A percentile compares a stretch with the other conserved stretches of the same genome.
Evolutionary conservation across 2,888 invertebrate genomes (phyloP).

Genomic region (Dryobota labecula): DNA sequence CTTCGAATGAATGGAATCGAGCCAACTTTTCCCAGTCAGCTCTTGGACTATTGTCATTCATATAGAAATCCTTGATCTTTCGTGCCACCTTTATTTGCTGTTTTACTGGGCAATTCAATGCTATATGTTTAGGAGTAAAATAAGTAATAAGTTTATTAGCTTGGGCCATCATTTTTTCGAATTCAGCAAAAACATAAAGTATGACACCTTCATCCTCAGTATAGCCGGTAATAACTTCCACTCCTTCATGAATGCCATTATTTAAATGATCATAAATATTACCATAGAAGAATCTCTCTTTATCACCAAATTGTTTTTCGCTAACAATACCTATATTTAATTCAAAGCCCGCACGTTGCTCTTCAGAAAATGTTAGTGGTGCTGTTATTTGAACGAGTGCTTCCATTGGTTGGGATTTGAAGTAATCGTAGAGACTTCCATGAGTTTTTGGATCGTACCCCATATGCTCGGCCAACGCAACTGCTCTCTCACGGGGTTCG

Average conservation of each 20-base stretch:
- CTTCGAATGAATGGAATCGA: constrained; percentile 63
- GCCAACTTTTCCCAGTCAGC: constrained; percentile 62
- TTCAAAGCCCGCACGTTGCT: constrained; percentile 36
- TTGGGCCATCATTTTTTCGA: constrained; percentile 53
- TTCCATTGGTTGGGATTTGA: constrained; percentile 65
- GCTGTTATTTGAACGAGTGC: constrained; percentile 46
- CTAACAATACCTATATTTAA: constrained; percentile 65
- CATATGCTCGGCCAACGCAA: constrained; percentile 69
- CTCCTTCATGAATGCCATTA: constrained; percentile 81
- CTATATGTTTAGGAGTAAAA: constrained; percentile 63
- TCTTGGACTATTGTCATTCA: constrained; percentile 51
- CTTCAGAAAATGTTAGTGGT: constrained; percentile 64
- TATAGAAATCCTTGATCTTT: constrained; percentile 66
- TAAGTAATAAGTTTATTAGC: constrained; percentile 63
- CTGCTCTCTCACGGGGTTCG: constrained; percentile 87
- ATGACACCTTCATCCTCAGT: constrained; percentile 92
- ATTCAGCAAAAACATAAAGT: constrained; percentile 37
- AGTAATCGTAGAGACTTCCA: constrained; percentile 67
- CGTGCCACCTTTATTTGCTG: constrained; percentile 67
- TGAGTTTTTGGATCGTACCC: constrained; percentile 69
- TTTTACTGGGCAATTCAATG: constrained; percentile 46
- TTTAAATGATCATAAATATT: constrained; percentile 74
- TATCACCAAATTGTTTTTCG: constrained; percentile 71
- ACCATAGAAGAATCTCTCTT: constrained; percentile 68
- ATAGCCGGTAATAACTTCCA: constrained; percentile 92